Percentiles rank a stretch among this genome's conserved stretches.
phyloP scores from a whole-genome alignment of 2,888 invertebrate genomes.

The Dromius quadrimaculatus region DNA sequence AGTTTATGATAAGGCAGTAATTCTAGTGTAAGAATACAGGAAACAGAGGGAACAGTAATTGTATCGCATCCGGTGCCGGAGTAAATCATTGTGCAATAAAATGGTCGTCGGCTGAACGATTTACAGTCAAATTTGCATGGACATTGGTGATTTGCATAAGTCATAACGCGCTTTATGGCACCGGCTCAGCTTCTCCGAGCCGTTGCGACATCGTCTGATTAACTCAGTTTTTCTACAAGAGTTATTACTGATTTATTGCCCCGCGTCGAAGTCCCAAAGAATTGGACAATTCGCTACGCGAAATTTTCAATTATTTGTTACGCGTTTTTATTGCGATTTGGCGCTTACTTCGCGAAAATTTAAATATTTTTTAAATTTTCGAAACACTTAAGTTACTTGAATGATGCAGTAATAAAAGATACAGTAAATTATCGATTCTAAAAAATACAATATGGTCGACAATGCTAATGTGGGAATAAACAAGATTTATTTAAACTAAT shows the following conservation, averaged over 20 bases:
- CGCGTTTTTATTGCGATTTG: background rate
- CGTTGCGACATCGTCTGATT: slow-evolving; percentile 25
- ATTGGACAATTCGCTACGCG: slow-evolving; percentile 18
- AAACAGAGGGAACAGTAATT: slow-evolving; percentile 38
- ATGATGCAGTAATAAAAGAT: background rate
- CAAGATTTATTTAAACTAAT: too few relatives aligned
- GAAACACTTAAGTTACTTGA: too few relatives aligned
- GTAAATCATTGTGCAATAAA: slow-evolving; percentile 55
- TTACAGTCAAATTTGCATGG: slow-evolving; percentile 57
- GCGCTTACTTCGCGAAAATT: background rate
- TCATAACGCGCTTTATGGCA: slow-evolving; percentile 55
- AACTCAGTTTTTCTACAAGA: slow-evolving; percentile 14
- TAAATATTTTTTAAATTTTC: background rate
- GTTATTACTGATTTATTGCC: slow-evolving; percentile 33
- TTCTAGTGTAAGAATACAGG: slow-evolving; percentile 16
- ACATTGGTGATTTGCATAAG: slow-evolving; percentile 56
- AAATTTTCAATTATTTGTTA: slow-evolving; percentile 14
- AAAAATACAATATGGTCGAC: background rate
- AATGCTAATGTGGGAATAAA: too few relatives aligned
- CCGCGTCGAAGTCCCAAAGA: background rate
- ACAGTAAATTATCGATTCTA: background rate
- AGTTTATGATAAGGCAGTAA: background rate
- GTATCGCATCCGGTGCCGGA: slow-evolving; percentile 40
- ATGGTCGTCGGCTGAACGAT: slow-evolving; percentile 53
- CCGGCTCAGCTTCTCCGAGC: background rate